Evolutionary conservation across 2,113 vertebrate species (phyloP).

Genomic region (Callipepla squamata): DNA sequence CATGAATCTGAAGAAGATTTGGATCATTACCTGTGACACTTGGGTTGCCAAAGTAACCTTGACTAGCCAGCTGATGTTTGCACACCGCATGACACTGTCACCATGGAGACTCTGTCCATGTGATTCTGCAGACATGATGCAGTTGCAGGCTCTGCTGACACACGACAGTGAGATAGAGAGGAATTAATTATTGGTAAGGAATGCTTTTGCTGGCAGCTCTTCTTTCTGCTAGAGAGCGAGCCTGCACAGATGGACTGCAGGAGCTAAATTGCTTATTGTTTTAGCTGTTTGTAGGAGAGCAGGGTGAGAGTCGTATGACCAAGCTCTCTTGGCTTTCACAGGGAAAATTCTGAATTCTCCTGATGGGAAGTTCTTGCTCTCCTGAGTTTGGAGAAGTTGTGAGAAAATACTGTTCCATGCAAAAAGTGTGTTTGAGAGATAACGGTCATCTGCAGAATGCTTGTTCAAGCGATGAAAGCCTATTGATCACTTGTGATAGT

Average conservation of each 20-base stretch:
- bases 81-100: neutral
- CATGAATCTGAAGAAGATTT: neutral
- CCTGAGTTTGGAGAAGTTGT: neutral
- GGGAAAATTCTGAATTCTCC: neutral
- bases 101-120: slow-evolving; percentile 47
- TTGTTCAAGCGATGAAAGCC: neutral
- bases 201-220: neutral
- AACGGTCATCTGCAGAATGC: neutral
- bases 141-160: slow-evolving; percentile 1
- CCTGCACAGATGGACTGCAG: neutral
- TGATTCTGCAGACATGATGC: slow-evolving; percentile 49
- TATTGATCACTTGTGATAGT: neutral
- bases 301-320: neutral
- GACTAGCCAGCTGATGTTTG: slow-evolving; percentile 26
- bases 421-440: neutral
- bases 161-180: neutral
- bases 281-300: neutral
- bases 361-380: neutral
- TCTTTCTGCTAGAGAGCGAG: neutral
- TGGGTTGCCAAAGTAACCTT: slow-evolving; percentile 52
- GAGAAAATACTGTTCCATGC: neutral
- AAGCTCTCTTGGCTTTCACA: accelerated
- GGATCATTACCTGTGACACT: slow-evolving; percentile 37
- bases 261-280: neutral
- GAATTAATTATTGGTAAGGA: slow-evolving; percentile 42